These are phyloP conservation scores for Ochropleura plecta DNA, from an alignment of 2,888 invertebrate genomes.

Conservation along the genomic window DNA sequence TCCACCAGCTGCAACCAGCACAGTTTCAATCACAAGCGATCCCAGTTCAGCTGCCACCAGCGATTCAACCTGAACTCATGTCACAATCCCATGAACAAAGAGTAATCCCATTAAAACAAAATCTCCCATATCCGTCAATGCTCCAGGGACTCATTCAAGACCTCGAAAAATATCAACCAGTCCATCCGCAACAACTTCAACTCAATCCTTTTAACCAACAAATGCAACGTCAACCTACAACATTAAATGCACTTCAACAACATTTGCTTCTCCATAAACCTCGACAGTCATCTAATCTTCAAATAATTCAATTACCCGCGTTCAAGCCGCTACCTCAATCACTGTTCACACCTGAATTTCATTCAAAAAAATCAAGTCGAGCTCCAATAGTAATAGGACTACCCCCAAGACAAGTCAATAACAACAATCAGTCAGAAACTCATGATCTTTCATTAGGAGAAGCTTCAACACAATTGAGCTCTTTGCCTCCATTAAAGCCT, in stretches of 20 bases:
- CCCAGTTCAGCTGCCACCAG: slow-evolving; percentile 27
- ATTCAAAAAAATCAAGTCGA: slow-evolving; percentile 22
- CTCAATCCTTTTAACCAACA: slow-evolving; percentile 14
- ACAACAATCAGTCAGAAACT: slow-evolving; percentile 7
- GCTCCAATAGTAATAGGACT: slow-evolving; percentile 12
- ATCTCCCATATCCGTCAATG: slow-evolving; percentile 2
- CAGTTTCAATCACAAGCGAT: slow-evolving; percentile 11
- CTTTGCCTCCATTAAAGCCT: slow-evolving; percentile 35
- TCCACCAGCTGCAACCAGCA: neutral
- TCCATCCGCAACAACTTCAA: slow-evolving; percentile 13
- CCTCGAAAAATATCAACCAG: slow-evolving; percentile 24
- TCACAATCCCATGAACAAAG: slow-evolving; percentile 34
- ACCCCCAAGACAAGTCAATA: slow-evolving; percentile 15
- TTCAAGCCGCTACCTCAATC: slow-evolving; percentile 41
- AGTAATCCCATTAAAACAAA: slow-evolving; percentile 5
- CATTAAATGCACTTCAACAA: slow-evolving; percentile 51
- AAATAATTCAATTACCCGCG: slow-evolving; percentile 33
- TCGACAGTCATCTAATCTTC: slow-evolving; percentile 13
- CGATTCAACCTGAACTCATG: slow-evolving; percentile 45
- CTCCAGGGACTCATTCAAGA: slow-evolving; percentile 34
- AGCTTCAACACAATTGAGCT: slow-evolving; percentile 9
- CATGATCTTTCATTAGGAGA: slow-evolving; percentile 19
- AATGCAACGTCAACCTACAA: slow-evolving; percentile 14
- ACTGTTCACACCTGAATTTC: slow-evolving; percentile 16
- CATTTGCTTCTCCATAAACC: slow-evolving; percentile 43